phyloP scores from a whole-genome alignment of 2,797 vertebrate species.

The Trachurus trachurus region DNA sequence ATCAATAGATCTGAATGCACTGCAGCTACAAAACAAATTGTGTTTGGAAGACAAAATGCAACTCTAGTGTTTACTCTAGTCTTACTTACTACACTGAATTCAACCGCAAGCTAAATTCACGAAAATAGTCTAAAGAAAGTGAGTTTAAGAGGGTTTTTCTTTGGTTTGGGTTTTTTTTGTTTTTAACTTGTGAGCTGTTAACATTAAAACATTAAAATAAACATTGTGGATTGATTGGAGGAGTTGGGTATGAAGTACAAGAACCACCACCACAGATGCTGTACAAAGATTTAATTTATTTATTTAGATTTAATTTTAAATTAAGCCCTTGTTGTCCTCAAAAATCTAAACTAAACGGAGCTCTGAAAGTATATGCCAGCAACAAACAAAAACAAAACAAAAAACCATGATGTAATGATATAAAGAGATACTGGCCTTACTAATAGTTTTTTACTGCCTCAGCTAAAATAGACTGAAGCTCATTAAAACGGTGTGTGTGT shows the following conservation, averaged over 20 bases:
- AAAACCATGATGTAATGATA: background rate
- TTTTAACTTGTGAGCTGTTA: background rate
- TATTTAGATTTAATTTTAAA: background rate
- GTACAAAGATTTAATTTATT: too few species aligned
- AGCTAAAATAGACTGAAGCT: background rate
- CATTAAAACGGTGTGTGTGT: background rate
- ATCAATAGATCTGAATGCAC: background rate
- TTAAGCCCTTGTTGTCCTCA: background rate
- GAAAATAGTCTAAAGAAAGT: too few species aligned
- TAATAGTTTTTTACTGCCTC: background rate
- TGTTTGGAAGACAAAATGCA: background rate
- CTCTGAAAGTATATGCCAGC: background rate
- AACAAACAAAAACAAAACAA: background rate
- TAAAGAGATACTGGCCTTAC: background rate
- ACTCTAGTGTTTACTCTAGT: background rate
- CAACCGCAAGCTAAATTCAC: too few species aligned
- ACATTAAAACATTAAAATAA: too few species aligned
- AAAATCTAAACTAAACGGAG: background rate
- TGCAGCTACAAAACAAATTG: background rate
- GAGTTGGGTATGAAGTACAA: background rate
- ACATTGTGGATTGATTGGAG: background rate
- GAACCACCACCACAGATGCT: background rate
- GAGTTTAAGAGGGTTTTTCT: too few species aligned
- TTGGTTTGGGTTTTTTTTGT: background rate
- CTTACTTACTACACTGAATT: background rate